Conservation (phyloP, 1,140 invertebrate genomes). For the Drosophila guanche region DNA sequence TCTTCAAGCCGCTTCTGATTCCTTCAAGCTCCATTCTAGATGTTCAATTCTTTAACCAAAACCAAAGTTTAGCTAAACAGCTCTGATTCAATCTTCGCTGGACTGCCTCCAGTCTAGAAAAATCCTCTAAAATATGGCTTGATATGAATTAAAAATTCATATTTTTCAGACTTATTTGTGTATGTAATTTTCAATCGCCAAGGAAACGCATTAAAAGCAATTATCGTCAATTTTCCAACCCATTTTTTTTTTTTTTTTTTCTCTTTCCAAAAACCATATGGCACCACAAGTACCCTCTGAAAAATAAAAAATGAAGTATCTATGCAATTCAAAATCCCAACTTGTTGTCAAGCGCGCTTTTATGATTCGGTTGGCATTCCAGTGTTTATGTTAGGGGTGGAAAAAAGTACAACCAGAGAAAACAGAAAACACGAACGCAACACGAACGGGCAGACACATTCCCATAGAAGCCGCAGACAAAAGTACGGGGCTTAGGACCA, state of each 20-base stretch:
- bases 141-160: no score
- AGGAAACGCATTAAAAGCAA: no score
- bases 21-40: no score
- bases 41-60: no score
- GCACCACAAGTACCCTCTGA: background rate
- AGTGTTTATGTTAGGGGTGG: constrained; percentile 65
- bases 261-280: background rate
- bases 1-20: no score
- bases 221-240: background rate
- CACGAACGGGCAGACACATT: constrained; percentile 37
- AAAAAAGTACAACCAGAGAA: constrained; percentile 11
- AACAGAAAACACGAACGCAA: constrained; percentile 3
- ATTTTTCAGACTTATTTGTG: no score
- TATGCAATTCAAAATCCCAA: constrained; percentile 15
- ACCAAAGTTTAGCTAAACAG: no score
- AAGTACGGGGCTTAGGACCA: constrained; percentile 16
- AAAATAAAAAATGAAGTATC: constrained; percentile 3
- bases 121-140: no score
- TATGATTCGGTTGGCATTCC: constrained; percentile 19
- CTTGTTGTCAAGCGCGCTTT: constrained; percentile 51
- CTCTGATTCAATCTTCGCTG: no score
- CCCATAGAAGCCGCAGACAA: constrained; percentile 37
- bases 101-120: no score
- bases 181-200: no score
- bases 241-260: background rate